Base-by-base conservation (phyloP, 2,888 invertebrate species). In the Gisinianus flammeolus region DNA sequence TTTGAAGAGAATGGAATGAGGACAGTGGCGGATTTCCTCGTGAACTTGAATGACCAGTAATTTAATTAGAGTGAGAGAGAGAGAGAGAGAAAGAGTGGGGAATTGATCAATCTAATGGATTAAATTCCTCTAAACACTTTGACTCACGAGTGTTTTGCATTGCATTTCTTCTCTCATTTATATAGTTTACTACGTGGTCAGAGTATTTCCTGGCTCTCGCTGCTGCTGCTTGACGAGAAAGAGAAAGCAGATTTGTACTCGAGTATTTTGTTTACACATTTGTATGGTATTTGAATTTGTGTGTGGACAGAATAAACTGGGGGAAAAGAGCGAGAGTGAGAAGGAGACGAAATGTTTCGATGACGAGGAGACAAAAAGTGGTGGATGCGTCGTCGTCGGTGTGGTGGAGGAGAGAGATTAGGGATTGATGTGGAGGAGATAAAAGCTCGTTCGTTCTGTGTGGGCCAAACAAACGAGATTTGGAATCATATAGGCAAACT, bases 1-100 rank as follows among this genome's bases (percentile, higher is more conserved):
- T n/a, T n/a, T n/a, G n/a, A n/a, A n/a, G n/a, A n/a, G 44, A 44
- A 44, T 6, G 44, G 44, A 6, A 44, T 44, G 19, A 1, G 44
- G 8, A 44, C n/a, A n/a, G n/a, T n/a, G n/a, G n/a, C n/a, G 52
- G 52, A 10, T 44, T 12, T 56, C 33, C 58, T 71, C 54, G 62
- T 73, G 58, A 73, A 74, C 78, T 73, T 74, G 74, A 78, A 78
- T 78, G 78, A 62, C 74, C 78, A 78, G 78, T 78, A 78, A 78
- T 78, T 78, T 74, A 78, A 78, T 78, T 78, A 78, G 78, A 73
- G 62, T 16, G 62, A 62, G 26, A 24, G 62, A 56, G 56, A 5
- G n/a, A n/a, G n/a, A 12, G 35, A 35, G 35, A 8, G 35, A 35
- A 35, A 24, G 22, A 62, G 72, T 52, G 62, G 73, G 69, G 68